Base-by-base conservation (phyloP, 2,113 vertebrate genomes). In the Aleadryas rufinucha region DNA sequence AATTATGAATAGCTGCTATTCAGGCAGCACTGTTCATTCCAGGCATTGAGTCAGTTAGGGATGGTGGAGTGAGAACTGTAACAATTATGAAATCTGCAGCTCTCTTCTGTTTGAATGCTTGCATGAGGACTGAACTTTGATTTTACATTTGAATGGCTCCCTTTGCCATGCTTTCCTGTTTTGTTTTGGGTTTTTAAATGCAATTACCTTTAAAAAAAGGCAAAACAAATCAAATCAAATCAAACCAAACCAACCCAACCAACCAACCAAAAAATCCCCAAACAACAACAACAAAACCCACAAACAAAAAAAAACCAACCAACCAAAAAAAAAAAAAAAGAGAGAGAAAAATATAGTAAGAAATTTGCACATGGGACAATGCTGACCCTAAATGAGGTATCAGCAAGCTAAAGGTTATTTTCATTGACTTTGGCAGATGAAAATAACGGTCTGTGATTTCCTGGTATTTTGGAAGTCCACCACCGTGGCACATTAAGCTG, bases 1-100 rank as follows among this genome's bases (percentile, higher is more conserved):
- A 94, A 96, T 91, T 74, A 81, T 84, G 76, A 89, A 94, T 63
- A 84, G 47, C 13, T 75, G 23, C 60, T 87, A 52, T 81, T 93
- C 47, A 81, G 39, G 23, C 77, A 89, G 23, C 52, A 33, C 18
- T 70, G 33, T 27, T 89, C 78, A 35, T 81, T 91, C 56, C 42
- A 87, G 33, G 33, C 64, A 84, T 16, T 16, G 24, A 78, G 30
- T 87, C 84, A 68, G n/a, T 31, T 49, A 74, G 44, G 64, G 37
- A 60, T 80, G 59, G 53, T 57, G 54, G 45, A 84, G 12, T 18
- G 53, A 50, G 28, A 94, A 6, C 59, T 63, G 6, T 54, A 90
- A 64, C 2, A 1, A 57, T 87, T 63, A 56, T 39, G 60, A 68
- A 81, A 88, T 39, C 45, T 81, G 41, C 27, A 74, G 20, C 54